Evolutionary conservation across 2,113 vertebrate species (phyloP), one percentile per base, ranked within the genome.

Genomic region (Thymallus thymallus): DNA sequence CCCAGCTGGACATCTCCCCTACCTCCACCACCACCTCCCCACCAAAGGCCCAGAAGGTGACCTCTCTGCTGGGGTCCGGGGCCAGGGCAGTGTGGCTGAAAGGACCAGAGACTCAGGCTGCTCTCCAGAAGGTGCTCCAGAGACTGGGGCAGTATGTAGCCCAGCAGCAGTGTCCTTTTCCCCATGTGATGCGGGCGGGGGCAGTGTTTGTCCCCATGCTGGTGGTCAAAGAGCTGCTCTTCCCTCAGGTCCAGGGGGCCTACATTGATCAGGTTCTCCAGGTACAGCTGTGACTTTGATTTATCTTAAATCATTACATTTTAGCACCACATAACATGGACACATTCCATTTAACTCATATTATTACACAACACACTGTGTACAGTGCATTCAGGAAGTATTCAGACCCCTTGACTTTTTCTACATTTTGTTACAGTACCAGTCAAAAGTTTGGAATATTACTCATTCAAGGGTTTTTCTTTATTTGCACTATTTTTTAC

Each of bases 171-270:
- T 98, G 95, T 69, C 98, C 98, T 4, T 99, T 98, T 67, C 96
- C 96, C 0, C 94, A 98, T 0, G 97, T 98, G 0, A 93, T 97
- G 68, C 91, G 98, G 18, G 91, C 97, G 0, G 95, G 97, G 0
- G 89, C 95, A 0, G 81, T 97, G 79, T 99, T 99, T 60, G 93
- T 98, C 51, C 97, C 98, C 79, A 98, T 98, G 91, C 89, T 97
- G 1, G 93, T 98, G 84, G 93, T 98, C 86, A 99, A 98, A 87
- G 95, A 97, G 87, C 90, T 93, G 64, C 92, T 99, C 30, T 99
- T 98, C 80, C 94, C 96, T 0, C 89, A 86, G n/a, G 93, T 99
- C n/a, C 90, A 94, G 0, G 91, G 94, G 0, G 41, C 79, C 0
- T 94, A 91, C 0, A 91, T 99, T 2, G 96, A 99, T 88, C 95